A percentile compares a stretch with the other conserved stretches of the same genome.
phyloP scores from a whole-genome alignment of 2,888 invertebrate genomes.

The Ramazzottius varieornatus region DNA sequence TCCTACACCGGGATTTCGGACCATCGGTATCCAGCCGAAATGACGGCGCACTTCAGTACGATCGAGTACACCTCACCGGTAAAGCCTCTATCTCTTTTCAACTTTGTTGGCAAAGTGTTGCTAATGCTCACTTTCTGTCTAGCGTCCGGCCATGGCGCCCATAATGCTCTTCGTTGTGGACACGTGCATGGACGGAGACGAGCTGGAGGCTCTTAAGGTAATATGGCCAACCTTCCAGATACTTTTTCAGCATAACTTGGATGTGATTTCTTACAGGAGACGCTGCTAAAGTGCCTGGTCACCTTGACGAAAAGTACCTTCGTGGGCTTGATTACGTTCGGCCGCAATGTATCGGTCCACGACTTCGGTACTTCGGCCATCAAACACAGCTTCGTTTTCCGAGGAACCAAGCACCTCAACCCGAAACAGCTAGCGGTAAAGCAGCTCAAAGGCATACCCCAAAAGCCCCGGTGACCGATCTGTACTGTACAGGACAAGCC shows the following conservation, averaged over 20 bases:
- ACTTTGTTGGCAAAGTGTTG: too few relatives aligned
- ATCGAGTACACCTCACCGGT: constrained; percentile 80
- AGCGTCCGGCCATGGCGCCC: neutral
- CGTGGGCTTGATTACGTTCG: constrained; percentile 87
- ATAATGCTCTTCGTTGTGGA: constrained; percentile 85
- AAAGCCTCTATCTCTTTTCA: too few relatives aligned
- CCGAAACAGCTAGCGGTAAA: too few relatives aligned
- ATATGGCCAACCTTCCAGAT: neutral
- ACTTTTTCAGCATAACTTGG: neutral
- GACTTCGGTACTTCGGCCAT: neutral
- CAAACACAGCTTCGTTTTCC: constrained; percentile 65
- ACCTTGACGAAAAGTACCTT: constrained; percentile 78
- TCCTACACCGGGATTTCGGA: constrained; percentile 96
- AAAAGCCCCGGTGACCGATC: too few relatives aligned
- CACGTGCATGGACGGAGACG: constrained; percentile 92
- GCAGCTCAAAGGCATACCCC: too few relatives aligned
- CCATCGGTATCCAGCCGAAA: constrained; percentile 85
- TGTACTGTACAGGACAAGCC: too few relatives aligned
- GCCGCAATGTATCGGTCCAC: constrained; percentile 33
- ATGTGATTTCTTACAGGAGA: constrained; percentile 31
- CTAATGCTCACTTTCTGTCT: too few relatives aligned
- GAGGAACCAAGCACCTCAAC: constrained; percentile 83
- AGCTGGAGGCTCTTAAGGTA: constrained; percentile 61
- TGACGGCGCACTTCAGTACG: constrained; percentile 85
- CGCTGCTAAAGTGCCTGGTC: constrained; percentile 77